Evolutionary conservation across 2,797 vertebrate species (phyloP).

Genomic region (Poeciliopsis turneri): DNA sequence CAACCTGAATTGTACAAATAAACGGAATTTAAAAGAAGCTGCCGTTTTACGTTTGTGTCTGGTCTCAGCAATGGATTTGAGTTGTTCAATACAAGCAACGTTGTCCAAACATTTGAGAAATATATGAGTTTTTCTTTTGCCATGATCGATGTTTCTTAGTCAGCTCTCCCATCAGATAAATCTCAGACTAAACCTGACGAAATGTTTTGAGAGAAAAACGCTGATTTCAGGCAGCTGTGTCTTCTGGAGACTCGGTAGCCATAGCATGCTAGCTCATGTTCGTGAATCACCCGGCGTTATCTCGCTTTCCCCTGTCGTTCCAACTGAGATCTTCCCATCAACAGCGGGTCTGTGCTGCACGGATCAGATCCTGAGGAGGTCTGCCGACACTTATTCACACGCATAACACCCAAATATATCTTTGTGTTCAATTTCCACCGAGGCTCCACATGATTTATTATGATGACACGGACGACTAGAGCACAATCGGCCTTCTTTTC

Average conservation of each 20-base stretch:
- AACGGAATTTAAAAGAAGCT: not conserved
- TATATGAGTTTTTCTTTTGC: not conserved
- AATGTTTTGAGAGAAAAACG: not conserved
- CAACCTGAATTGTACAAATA: not conserved
- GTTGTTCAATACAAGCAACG: not conserved
- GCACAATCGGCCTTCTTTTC: not conserved
- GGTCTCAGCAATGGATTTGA: not conserved
- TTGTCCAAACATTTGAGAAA: not conserved
- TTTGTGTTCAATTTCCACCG: not conserved
- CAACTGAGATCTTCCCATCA: not conserved
- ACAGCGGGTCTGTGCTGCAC: not conserved
- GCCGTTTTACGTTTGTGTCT: not conserved
- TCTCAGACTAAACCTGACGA: not conserved
- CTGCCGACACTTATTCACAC: not conserved
- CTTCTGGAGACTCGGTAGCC: not conserved
- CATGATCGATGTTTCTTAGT: not conserved
- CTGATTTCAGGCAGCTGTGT: not conserved
- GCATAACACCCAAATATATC: not conserved
- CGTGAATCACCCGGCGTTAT: not conserved
- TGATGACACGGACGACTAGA: not conserved
- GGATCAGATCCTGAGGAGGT: not conserved
- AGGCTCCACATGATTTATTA: not conserved
- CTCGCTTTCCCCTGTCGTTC: not conserved
- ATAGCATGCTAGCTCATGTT: not conserved
- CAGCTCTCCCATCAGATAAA: not conserved